phyloP scores from a whole-genome alignment of 1,140 invertebrate species.

The Radopholus similis region DNA sequence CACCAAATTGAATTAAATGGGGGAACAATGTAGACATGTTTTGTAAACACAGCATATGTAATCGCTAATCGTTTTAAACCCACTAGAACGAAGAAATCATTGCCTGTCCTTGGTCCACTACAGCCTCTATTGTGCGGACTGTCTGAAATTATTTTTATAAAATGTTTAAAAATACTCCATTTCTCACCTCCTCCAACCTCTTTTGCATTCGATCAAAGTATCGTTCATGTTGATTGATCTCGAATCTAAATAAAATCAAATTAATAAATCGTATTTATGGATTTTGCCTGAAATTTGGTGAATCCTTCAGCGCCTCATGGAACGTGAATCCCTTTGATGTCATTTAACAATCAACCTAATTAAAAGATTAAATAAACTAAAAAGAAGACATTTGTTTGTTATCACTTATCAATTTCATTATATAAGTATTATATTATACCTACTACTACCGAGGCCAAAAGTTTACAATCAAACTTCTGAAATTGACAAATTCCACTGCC shows the following conservation, averaged over 20 bases:
- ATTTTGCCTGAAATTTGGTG: constrained; percentile 12
- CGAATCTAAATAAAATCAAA: not conserved
- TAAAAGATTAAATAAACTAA: too few relatives aligned
- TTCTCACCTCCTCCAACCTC: constrained; percentile 36
- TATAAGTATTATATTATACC: too few relatives aligned
- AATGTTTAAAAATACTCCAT: not conserved
- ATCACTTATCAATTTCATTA: too few relatives aligned
- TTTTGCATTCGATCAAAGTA: constrained; percentile 42
- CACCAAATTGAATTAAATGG: not conserved
- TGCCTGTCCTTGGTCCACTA: not conserved
- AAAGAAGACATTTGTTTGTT: too few relatives aligned
- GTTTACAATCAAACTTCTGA: too few relatives aligned
- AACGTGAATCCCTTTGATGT: not conserved
- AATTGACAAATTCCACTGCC: too few relatives aligned
- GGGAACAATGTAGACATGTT: not conserved
- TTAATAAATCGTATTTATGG: not conserved
- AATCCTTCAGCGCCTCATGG: constrained; percentile 13
- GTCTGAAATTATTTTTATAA: not conserved
- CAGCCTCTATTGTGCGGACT: not conserved
- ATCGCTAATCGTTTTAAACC: not conserved
- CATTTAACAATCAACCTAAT: too few relatives aligned
- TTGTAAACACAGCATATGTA: not conserved
- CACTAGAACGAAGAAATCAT: not conserved
- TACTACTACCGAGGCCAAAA: too few relatives aligned
- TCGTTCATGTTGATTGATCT: constrained; percentile 20